Evolutionary conservation across 2,888 invertebrate species (phyloP).

Genomic region (Tetranychus truncatus): DNA sequence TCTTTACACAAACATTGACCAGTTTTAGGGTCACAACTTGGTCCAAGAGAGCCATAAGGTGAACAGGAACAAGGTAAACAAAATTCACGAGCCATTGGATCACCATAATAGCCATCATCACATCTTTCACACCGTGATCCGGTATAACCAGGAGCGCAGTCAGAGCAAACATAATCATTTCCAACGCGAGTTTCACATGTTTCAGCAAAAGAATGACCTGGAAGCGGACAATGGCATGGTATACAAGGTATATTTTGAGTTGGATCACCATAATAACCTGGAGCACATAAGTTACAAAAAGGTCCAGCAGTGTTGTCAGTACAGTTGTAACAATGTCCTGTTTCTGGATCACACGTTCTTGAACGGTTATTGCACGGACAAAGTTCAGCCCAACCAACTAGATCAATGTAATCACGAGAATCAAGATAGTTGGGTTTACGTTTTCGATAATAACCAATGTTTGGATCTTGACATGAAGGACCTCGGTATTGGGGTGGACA

Average conservation of each 20-base stretch:
- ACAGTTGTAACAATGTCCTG: constrained; percentile 59
- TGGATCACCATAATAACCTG: constrained; percentile 69
- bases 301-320: constrained; percentile 35
- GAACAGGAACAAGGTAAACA: constrained; percentile 62
- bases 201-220: constrained; percentile 41
- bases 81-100: constrained; percentile 51
- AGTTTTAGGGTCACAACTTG: constrained; percentile 48
- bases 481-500: constrained; percentile 71
- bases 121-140: constrained; percentile 60
- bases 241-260: constrained; percentile 54
- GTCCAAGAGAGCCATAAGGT: constrained; percentile 34
- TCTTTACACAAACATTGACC: constrained; percentile 64
- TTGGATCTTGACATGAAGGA: constrained; percentile 60
- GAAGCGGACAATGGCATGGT: constrained; percentile 71
- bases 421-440: constrained; percentile 27
- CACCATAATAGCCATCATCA: constrained; percentile 60
- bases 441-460: constrained; percentile 66
- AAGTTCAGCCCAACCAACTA: constrained; percentile 38
- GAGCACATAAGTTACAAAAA: constrained; percentile 40
- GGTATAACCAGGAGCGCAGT: constrained; percentile 63
- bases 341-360: constrained; percentile 47
- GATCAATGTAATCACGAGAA: constrained; percentile 12
- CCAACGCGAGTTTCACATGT: constrained; percentile 41
- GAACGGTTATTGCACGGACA: constrained; percentile 35
- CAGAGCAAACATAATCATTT: constrained; percentile 54